Percentiles rank a stretch among this genome's conserved stretches.
phyloP scores from a whole-genome alignment of 2,113 vertebrate genomes.

The Centropristis striata region DNA sequence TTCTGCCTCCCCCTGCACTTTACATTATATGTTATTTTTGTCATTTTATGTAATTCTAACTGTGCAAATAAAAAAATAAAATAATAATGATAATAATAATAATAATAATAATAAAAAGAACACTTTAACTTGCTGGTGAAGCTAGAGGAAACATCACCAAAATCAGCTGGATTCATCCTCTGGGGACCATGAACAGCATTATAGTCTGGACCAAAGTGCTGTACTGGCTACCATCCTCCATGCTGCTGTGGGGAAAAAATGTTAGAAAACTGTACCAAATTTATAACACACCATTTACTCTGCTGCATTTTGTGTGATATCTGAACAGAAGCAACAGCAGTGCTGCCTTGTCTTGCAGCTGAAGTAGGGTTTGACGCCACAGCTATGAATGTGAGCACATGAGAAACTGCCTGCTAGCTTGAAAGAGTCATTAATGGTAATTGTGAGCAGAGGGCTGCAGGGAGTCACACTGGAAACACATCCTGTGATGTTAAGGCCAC shows the following conservation, averaged over 20 bases:
- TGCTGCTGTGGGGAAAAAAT: no score
- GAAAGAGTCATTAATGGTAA: conserved; percentile 60
- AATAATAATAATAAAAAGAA: no score
- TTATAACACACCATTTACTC: not conserved
- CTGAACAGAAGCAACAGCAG: not conserved
- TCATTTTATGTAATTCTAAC: no score
- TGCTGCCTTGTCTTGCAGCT: conserved; percentile 3
- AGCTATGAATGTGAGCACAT: conserved; percentile 26
- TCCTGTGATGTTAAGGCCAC: conserved; percentile 49
- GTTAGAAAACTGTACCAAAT: not conserved
- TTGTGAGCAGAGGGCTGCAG: conserved; percentile 46
- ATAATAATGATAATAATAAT: no score
- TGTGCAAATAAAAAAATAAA: no score
- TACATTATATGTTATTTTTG: no score
- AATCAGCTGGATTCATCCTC: no score
- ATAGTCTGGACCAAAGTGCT: not conserved
- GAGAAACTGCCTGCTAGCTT: conserved; percentile 46
- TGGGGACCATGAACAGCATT: no score
- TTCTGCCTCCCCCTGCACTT: no score
- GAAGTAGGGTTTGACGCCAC: conserved; percentile 11
- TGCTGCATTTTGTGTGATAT: not conserved
- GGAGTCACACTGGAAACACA: conserved; percentile 40
- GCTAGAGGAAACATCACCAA: not conserved
- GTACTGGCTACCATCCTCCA: not conserved
- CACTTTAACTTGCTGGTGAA: not conserved